A percentile compares a stretch with the other conserved stretches of the same genome.
Evolutionary conservation across 2,113 vertebrate genomes (phyloP).

Genomic region (Carassius carassius): DNA sequence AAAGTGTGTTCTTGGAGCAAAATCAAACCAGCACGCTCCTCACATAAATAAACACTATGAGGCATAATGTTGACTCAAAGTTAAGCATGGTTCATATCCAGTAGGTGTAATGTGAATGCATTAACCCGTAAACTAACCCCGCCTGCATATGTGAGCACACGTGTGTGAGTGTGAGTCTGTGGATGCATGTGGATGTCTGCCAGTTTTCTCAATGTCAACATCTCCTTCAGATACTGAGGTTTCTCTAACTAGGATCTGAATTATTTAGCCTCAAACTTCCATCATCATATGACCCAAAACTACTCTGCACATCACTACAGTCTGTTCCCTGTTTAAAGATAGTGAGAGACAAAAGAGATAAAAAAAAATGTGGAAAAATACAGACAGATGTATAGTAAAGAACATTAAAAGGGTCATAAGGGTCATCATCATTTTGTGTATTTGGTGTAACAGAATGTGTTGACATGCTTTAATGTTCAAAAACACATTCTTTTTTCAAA

Average conservation of each 20-base stretch:
- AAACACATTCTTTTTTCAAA: too few species aligned
- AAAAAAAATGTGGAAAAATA: not conserved
- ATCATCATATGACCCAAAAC: constrained; percentile 49
- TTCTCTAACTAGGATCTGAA: constrained; percentile 45
- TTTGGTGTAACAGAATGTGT: too few species aligned
- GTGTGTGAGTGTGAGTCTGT: not conserved
- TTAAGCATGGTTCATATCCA: constrained; percentile 12
- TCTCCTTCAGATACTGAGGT: constrained; percentile 47
- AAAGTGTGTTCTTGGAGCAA: not conserved
- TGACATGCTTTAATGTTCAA: too few species aligned
- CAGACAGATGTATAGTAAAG: not conserved
- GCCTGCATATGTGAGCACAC: constrained; percentile 12
- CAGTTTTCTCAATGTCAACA: constrained; percentile 49
- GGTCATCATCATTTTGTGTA: too few species aligned
- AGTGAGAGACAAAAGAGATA: constrained; percentile 5
- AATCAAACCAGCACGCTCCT: constrained; percentile 3
- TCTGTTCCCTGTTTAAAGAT: constrained; percentile 35
- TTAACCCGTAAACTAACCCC: constrained; percentile 25
- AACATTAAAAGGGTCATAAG: too few species aligned
- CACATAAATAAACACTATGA: constrained; percentile 9
- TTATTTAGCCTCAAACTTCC: constrained; percentile 50
- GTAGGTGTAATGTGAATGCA: constrained; percentile 3
- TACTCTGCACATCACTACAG: constrained; percentile 32
- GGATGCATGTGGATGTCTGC: not conserved
- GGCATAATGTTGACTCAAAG: not conserved